Conservation (phyloP, 2,888 invertebrate genomes). For the Sesamia inferens region DNA sequence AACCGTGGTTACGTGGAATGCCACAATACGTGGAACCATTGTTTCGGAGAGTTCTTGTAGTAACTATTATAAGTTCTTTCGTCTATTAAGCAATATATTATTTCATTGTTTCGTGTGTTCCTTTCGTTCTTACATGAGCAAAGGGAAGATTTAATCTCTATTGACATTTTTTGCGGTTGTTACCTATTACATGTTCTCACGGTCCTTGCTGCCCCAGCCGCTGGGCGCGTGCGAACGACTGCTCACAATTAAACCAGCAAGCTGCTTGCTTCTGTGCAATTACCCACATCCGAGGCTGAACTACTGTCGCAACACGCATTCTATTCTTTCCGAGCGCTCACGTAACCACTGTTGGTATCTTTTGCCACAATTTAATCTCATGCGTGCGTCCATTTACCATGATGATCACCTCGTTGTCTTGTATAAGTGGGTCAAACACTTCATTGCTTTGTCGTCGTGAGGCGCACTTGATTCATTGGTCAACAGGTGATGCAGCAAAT, state of each 20-base stretch:
- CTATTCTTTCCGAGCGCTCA: conserved; percentile 81
- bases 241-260: conserved; percentile 73
- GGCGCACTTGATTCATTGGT: conserved; percentile 57
- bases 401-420: conserved; percentile 72
- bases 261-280: conserved; percentile 75
- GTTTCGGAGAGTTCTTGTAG: conserved; percentile 67
- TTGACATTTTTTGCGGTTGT: conserved; percentile 75
- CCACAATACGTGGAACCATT: conserved; percentile 69
- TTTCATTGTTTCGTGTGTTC: conserved; percentile 79
- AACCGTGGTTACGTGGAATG: conserved; percentile 48
- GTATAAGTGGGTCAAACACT: conserved; percentile 76
- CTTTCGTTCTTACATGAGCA: conserved; percentile 74
- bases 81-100: conserved; percentile 79
- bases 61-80: conserved; percentile 61
- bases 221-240: conserved; percentile 80
- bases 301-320: conserved; percentile 82
- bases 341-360: conserved; percentile 77
- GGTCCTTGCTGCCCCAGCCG: conserved; percentile 72
- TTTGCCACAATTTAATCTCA: conserved; percentile 68
- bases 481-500: conserved; percentile 59
- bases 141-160: conserved; percentile 77
- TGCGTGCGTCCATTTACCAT: conserved; percentile 65
- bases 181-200: conserved; percentile 77
- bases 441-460: conserved; percentile 60
- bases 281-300: conserved; percentile 83